A percentile compares a stretch with the other conserved stretches of the same genome.
Evolutionary conservation across 2,888 invertebrate species (phyloP).

Genomic region (Heliconius ismenius): DNA sequence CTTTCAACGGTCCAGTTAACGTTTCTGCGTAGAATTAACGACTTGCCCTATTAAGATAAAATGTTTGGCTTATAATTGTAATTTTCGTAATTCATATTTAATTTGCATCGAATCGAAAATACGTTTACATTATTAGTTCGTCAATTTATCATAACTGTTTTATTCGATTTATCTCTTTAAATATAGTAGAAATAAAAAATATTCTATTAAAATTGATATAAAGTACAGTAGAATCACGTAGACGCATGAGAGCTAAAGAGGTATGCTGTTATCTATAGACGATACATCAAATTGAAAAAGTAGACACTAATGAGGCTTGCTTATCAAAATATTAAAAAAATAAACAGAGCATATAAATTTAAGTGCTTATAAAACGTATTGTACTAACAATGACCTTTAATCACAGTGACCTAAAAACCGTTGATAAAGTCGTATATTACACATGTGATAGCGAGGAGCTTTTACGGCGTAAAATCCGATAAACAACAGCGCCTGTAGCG

Average conservation of each 20-base stretch:
- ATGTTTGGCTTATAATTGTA: constrained; percentile 8
- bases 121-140: not conserved
- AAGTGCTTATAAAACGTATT: not conserved
- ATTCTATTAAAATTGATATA: no score
- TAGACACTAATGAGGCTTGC: not conserved
- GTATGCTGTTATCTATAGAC: no score
- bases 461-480: constrained; percentile 4
- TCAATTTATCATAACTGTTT: not conserved
- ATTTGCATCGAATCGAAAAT: not conserved
- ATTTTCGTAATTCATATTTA: constrained; percentile 7
- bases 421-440: constrained; percentile 16
- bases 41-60: constrained; percentile 21
- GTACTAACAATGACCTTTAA: constrained; percentile 25
- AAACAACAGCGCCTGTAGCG: no score
- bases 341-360: not conserved
- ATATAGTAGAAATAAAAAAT: no score
- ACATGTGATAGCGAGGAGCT: constrained; percentile 24
- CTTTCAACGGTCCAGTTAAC: constrained; percentile 9
- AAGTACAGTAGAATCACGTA: no score
- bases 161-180: not conserved
- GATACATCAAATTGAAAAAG: not conserved
- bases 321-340: constrained; percentile 2
- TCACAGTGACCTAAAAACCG: constrained; percentile 32
- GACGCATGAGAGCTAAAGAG: no score
- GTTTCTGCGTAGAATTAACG: constrained; percentile 13